Conservation (phyloP, 2,797 vertebrate genomes). For the Nannoperca obscura region DNA sequence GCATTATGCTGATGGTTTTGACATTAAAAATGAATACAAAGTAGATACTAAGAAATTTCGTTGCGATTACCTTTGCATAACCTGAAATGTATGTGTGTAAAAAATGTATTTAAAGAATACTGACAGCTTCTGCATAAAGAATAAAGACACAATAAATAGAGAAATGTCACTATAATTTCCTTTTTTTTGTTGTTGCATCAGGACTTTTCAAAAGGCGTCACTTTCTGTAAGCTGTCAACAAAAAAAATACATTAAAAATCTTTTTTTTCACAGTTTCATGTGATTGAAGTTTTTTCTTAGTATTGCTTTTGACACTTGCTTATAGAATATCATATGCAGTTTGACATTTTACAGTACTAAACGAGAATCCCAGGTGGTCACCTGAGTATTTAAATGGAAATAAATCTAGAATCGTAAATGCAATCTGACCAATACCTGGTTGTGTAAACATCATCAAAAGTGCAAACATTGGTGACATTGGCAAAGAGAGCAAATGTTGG, state of each 20-base stretch:
- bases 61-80: no score
- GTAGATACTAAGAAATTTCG: neutral
- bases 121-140: no score
- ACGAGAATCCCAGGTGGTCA: neutral
- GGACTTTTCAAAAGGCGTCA: neutral
- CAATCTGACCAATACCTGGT: neutral
- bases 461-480: conserved; percentile 2
- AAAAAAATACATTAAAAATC: neutral
- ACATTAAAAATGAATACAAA: neutral
- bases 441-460: conserved; percentile 21
- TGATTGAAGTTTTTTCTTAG: neutral
- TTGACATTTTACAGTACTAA: neutral
- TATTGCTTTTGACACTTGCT: neutral
- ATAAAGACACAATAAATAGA: neutral
- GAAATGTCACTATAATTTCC: neutral
- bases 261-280: neutral
- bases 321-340: neutral
- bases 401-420: neutral
- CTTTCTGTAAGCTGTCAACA: neutral
- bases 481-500: neutral
- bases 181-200: neutral
- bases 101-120: no score
- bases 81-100: neutral
- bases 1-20: neutral
- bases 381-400: neutral